phyloP scores from a whole-genome alignment of 2,797 vertebrate genomes.

The Sebastes vulpes region DNA sequence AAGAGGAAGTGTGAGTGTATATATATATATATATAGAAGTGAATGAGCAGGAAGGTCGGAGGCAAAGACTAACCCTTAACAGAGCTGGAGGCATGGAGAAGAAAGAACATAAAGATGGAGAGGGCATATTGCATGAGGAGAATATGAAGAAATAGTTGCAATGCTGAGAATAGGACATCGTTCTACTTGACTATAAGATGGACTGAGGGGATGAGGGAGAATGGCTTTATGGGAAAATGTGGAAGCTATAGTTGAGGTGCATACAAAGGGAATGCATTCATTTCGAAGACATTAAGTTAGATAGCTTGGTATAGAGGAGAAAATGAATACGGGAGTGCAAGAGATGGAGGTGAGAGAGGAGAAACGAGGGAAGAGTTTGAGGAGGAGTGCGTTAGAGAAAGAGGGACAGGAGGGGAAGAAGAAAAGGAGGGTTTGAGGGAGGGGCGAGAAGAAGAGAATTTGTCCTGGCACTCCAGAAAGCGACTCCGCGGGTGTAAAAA shows the following conservation, averaged over 20 bases:
- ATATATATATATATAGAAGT: neutral
- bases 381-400: neutral
- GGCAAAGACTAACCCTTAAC: slow-evolving; percentile 59
- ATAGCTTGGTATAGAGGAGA: neutral
- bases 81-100: slow-evolving; percentile 42
- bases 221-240: neutral
- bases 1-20: neutral
- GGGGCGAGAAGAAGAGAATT: slow-evolving; percentile 70
- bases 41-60: slow-evolving; percentile 39
- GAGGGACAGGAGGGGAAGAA: slow-evolving; percentile 18
- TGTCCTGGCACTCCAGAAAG: slow-evolving; percentile 84
- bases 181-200: slow-evolving; percentile 35
- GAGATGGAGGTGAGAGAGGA: slow-evolving; percentile 13
- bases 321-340: neutral
- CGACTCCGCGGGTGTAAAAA: slow-evolving; percentile 84
- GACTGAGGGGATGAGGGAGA: slow-evolving; percentile 9
- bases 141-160: slow-evolving; percentile 19
- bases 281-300: slow-evolving; percentile 2
- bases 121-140: slow-evolving; percentile 17
- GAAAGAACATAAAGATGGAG: slow-evolving; percentile 36
- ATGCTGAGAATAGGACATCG: slow-evolving; percentile 55
- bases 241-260: slow-evolving; percentile 1
- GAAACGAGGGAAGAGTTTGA: neutral
- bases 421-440: slow-evolving; percentile 46
- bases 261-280: slow-evolving; percentile 12